Percentiles rank a stretch among this genome's conserved stretches.
Evolutionary conservation across 1,140 invertebrate genomes (phyloP).

Genomic region (Aradophagus sp.): DNA sequence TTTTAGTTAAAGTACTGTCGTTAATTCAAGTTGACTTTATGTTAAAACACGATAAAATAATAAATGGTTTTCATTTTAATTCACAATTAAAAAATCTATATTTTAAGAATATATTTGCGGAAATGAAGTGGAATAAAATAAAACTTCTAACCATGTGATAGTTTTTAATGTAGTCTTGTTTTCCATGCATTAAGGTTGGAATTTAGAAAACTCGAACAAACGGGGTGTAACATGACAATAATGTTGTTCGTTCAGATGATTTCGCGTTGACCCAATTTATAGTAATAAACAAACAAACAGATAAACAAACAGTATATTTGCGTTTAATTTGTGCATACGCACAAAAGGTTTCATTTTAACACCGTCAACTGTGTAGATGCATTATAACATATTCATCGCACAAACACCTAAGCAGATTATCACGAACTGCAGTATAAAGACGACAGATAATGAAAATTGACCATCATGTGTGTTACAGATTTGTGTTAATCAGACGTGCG

Average conservation of each 20-base stretch:
- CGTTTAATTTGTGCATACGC: constrained; percentile 55
- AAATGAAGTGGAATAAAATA: too few species aligned
- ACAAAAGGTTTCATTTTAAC: constrained; percentile 41
- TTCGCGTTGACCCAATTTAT: constrained; percentile 48
- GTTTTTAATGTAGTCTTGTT: too few species aligned
- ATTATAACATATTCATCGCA: constrained; percentile 17
- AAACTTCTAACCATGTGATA: too few species aligned
- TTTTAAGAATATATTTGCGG: too few species aligned
- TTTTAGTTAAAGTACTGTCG: too few species aligned
- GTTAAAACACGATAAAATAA: too few species aligned
- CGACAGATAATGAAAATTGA: constrained; percentile 47
- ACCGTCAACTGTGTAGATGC: constrained; percentile 29
- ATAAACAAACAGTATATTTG: constrained; percentile 57
- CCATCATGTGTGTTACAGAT: constrained; percentile 75
- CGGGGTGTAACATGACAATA: constrained; percentile 17
- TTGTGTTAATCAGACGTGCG: constrained; percentile 94
- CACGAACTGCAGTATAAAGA: constrained; percentile 26
- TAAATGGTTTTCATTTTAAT: too few species aligned
- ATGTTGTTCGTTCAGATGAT: constrained; percentile 42
- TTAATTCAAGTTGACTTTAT: too few species aligned
- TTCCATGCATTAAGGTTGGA: too few species aligned
- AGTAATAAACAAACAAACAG: constrained; percentile 51
- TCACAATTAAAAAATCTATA: too few species aligned
- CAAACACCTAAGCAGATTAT: constrained; percentile 46
- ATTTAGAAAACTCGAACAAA: constrained; percentile 15